Base-by-base conservation (phyloP, 2,797 vertebrate genomes). In the Etheostoma perlongum region DNA sequence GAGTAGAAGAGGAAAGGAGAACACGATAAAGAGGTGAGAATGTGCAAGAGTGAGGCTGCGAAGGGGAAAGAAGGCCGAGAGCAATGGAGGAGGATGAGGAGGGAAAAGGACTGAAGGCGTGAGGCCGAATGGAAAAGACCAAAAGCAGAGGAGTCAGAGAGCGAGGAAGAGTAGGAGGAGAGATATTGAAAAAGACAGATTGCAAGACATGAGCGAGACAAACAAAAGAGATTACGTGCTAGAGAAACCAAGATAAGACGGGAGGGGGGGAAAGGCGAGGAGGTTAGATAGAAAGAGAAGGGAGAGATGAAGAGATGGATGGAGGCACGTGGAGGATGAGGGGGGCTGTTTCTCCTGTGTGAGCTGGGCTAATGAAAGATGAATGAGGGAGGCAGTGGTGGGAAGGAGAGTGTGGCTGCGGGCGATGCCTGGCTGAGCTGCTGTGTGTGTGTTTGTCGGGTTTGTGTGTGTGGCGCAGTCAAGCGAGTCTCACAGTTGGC, bases 331-430 rank as follows among this genome's bases (percentile, higher is more conserved):
- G 25, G 72, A 33, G 77, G 57, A 42, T 44, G 66, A 11, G 65
- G 65, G 21, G 81, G 78, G 78, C 76, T 82, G 89, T 78, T 88
- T 86, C 90, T 92, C 93, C 88, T 89, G 88, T 87, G 90, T 87
- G 89, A 89, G 91, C 79, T 63, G 40, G 82, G 89, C 90, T 93
- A 89, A 92, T 94, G 92, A 93, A 94, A 94, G 93, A 94, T 95
- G 92, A 94, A 94, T 93, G 94, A 94, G 92, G 89, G 91, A 92
- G 91, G 85, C 88, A 85, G 91, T 25, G 86, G 91, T 85, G 92
- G 89, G 89, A 89, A 90, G 86, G 89, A 88, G 91, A 82, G 90
- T 74, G 90, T 89, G 87, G 90, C 91, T 90, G 90, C 87, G 68
- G 90, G 91, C 88, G 67, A 91, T 88, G 93, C 89, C 91, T 92